phyloP scores from a whole-genome alignment of 2,888 invertebrate species.

The Boloria selene region DNA sequence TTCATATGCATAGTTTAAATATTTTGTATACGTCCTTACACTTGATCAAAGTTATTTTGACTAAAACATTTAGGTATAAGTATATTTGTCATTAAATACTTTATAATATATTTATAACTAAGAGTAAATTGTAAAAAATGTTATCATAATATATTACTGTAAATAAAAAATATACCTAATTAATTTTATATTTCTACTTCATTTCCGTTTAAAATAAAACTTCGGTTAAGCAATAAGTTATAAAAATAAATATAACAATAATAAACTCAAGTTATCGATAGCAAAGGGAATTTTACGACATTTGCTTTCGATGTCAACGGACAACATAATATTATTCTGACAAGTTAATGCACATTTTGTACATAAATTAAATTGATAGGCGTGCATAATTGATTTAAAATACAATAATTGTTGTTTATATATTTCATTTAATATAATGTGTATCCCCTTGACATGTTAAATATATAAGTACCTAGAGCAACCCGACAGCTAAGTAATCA shows the following conservation, averaged over 20 bases:
- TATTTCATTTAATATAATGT: too few relatives aligned
- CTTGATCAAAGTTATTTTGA: too few relatives aligned
- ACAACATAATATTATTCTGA: constrained; percentile 26
- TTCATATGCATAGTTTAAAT: too few relatives aligned
- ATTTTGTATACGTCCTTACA: too few relatives aligned
- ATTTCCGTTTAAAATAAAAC: constrained; percentile 24
- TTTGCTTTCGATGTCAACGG: constrained; percentile 24
- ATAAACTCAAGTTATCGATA: constrained; percentile 32
- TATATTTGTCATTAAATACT: too few relatives aligned
- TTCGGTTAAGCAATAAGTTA: constrained; percentile 13
- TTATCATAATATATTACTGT: too few relatives aligned
- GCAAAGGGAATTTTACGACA: constrained; percentile 32
- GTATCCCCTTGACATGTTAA: too few relatives aligned
- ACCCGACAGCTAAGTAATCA: too few relatives aligned
- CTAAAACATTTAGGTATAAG: too few relatives aligned
- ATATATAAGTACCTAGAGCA: too few relatives aligned
- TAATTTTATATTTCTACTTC: neutral
- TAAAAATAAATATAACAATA: constrained; percentile 34
- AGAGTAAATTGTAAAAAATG: neutral
- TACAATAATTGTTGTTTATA: constrained; percentile 14
- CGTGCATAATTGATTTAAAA: constrained; percentile 18
- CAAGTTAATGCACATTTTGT: constrained; percentile 19
- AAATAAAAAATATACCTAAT: too few relatives aligned
- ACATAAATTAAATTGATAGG: constrained; percentile 35
- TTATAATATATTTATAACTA: neutral